phyloP scores from a whole-genome alignment of 2,113 vertebrate species.

The Leucopsar rothschildi region DNA sequence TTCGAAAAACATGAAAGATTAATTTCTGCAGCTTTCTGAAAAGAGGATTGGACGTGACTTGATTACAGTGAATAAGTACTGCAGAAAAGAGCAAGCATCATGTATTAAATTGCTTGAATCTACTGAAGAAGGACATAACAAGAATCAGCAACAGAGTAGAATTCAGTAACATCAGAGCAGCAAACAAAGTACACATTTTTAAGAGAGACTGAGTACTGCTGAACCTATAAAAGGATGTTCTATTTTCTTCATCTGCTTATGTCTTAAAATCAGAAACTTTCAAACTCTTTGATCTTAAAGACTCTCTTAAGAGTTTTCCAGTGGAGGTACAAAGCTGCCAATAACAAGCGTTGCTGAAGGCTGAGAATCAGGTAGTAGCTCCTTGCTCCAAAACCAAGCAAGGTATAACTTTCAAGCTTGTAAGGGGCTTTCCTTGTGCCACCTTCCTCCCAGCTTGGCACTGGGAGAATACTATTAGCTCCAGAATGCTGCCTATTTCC shows the following conservation, averaged over 20 bases:
- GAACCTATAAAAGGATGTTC: not conserved
- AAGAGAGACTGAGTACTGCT: not conserved
- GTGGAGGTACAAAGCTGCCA: not conserved
- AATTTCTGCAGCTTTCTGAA: not conserved
- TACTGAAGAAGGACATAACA: not conserved
- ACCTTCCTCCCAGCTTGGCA: not conserved
- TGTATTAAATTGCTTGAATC: not conserved
- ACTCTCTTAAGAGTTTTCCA: not conserved
- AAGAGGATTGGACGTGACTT: not conserved
- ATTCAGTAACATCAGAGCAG: not conserved
- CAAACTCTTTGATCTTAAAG: not conserved
- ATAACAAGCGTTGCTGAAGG: accelerated
- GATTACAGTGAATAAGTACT: not conserved
- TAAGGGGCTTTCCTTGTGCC: not conserved
- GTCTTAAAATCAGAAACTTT: not conserved
- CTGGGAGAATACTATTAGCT: not conserved
- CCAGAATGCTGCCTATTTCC: not conserved
- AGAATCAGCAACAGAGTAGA: not conserved
- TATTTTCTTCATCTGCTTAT: not conserved
- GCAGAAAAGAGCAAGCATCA: not conserved
- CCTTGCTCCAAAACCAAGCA: not conserved
- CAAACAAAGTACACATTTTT: not conserved
- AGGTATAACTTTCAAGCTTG: not conserved
- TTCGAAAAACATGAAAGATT: not conserved
- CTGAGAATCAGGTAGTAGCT: not conserved